A percentile compares a stretch with the other conserved stretches of the same genome.
phyloP scores from a whole-genome alignment of 2,888 invertebrate species.

The Girardia tigrina region DNA sequence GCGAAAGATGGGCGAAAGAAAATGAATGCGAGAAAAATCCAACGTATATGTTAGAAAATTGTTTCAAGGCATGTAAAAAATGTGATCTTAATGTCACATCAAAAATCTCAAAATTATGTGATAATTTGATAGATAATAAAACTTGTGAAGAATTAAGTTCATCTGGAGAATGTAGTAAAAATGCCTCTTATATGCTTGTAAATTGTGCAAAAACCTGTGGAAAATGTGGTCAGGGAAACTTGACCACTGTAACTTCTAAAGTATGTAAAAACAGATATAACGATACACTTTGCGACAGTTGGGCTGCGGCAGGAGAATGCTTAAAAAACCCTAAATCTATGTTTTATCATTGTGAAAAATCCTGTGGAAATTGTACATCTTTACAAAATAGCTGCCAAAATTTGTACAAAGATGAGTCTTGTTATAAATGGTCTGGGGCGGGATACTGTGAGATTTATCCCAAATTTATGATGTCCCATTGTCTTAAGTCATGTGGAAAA shows the following conservation, averaged over 20 bases:
- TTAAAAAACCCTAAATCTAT: not conserved
- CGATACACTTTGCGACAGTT: not conserved
- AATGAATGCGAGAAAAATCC: not conserved
- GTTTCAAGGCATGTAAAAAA: not conserved
- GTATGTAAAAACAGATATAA: not conserved
- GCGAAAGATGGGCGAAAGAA: not conserved
- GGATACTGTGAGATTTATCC: not conserved
- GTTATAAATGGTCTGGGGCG: not conserved
- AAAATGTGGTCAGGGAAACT: not conserved
- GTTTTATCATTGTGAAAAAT: not conserved
- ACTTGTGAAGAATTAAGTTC: not conserved
- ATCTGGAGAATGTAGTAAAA: constrained; percentile 9
- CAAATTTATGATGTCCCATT: not conserved
- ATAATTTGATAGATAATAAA: not conserved
- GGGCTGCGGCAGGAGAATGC: not conserved
- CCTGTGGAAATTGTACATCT: not conserved
- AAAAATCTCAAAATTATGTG: not conserved
- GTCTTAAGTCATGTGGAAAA: not conserved
- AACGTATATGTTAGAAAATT: not conserved
- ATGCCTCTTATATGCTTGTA: not conserved
- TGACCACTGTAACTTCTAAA: not conserved
- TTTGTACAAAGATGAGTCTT: not conserved
- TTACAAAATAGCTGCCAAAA: not conserved
- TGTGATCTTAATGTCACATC: not conserved
- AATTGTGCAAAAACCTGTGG: constrained; percentile 20